Evolutionary conservation across 2,888 invertebrate species (phyloP).

Genomic region (Lycia hirtaria): DNA sequence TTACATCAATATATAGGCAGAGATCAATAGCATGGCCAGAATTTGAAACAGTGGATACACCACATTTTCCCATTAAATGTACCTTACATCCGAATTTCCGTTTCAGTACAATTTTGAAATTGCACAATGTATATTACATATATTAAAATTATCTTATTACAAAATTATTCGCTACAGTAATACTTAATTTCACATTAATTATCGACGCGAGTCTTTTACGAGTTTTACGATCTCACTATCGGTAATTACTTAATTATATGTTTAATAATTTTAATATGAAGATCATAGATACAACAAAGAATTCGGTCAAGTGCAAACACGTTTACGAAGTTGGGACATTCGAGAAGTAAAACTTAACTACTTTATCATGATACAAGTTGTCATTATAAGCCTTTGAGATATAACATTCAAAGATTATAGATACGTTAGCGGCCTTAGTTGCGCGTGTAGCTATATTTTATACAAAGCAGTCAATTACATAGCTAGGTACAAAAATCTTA

Average conservation of each 20-base stretch:
- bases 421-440: not conserved
- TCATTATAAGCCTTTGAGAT: not conserved
- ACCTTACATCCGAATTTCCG: too few species aligned
- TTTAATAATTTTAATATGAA: constrained; percentile 4
- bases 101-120: too few species aligned
- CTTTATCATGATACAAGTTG: constrained; percentile 9
- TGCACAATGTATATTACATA: not conserved
- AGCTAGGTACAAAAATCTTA: too few species aligned
- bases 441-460: too few species aligned
- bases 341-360: constrained; percentile 1
- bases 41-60: too few species aligned
- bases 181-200: constrained; percentile 1
- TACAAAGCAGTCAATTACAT: not conserved
- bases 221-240: constrained; percentile 12
- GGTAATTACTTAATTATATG: constrained; percentile 13
- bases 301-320: constrained; percentile 19
- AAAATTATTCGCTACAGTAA: not conserved
- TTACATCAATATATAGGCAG: too few species aligned
- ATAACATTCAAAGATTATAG: not conserved
- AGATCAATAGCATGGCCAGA: too few species aligned
- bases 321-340: constrained; percentile 5
- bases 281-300: constrained; percentile 19
- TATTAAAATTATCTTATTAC: too few species aligned
- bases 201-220: constrained; percentile 10
- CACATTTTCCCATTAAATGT: too few species aligned